Evolutionary conservation across 2,113 vertebrate species (phyloP).

Genomic region (Hylia prasina): DNA sequence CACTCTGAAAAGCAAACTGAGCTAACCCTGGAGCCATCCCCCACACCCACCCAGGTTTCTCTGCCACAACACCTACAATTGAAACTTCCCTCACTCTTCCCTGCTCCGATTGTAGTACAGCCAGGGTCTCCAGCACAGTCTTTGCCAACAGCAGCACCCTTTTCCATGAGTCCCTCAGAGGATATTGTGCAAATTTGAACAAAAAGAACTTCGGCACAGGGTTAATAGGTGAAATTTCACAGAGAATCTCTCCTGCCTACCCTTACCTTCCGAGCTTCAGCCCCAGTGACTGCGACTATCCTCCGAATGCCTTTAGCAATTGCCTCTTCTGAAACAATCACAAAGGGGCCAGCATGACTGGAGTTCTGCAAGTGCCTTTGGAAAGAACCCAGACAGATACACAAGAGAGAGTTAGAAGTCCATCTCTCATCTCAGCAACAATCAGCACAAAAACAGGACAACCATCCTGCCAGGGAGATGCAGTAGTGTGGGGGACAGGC

Average conservation of each 20-base stretch:
- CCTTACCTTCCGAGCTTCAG: conserved; percentile 92
- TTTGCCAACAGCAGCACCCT: background rate
- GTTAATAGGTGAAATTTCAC: background rate
- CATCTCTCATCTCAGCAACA: background rate
- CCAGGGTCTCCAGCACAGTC: background rate
- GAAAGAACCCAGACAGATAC: conserved; percentile 23
- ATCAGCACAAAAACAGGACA: background rate
- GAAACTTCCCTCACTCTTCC: background rate
- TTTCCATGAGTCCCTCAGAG: background rate
- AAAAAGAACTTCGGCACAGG: background rate
- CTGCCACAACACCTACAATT: background rate
- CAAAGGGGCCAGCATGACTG: conserved; percentile 83
- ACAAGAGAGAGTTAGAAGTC: background rate
- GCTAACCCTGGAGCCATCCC: background rate
- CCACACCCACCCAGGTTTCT: background rate
- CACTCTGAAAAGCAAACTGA: background rate
- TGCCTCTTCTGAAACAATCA: conserved; percentile 95
- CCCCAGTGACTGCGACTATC: conserved; percentile 91
- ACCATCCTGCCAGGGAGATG: background rate
- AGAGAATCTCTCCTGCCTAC: background rate
- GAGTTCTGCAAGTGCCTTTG: conserved; percentile 92
- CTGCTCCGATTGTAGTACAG: background rate
- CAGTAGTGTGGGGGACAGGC: background rate
- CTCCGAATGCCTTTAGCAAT: conserved; percentile 97
- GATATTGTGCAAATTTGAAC: background rate